Evolutionary conservation across 1,140 invertebrate genomes (phyloP), one percentile per base, ranked within the genome.

Genomic region (Drosophila pectinifera): DNA sequence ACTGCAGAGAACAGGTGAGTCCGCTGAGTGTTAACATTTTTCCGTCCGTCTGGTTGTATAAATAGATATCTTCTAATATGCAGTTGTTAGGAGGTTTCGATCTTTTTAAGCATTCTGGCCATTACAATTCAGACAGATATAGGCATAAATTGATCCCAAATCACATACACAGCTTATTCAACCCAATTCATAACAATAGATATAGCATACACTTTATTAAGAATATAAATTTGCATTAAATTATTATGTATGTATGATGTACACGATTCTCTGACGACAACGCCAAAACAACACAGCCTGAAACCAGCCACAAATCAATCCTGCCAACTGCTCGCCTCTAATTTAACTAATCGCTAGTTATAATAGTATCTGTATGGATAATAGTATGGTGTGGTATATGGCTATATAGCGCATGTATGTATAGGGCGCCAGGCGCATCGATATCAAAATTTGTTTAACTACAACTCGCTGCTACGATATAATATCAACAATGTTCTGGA

Each of bases 1-100:
- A 96, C 85, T 91, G 94, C 42, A 95, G 96, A 73, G 96, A 97
- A 92, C 96, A 97, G 94, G 95, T 96, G 91, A 93, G 94, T 93
- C 14, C 1, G 1, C 3, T 26, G n/a, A 10, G 10, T 5, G 0
- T 20, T 22, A 16, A 11, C 7, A 28, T 20, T 5, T 16, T 18
- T 28, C 6, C 7, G n/a, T 28, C 24, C 24, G 10, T 18, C 3
- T 0, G 0, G 10, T 49, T 31, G 24, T 14, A 4, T 48, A n/a
- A n/a, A n/a, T n/a, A 0, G 5, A 5, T 3, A 24, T 24, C 14
- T 46, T 46, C n/a, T n/a, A n/a, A n/a, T n/a, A n/a, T n/a, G n/a
- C n/a, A n/a, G n/a, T n/a, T n/a, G 4, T 3, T 14, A n/a, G 24
- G 6, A 10, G 8, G 8, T 24, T 46, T 46, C 6, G n/a, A n/a